Conservation (phyloP, 1,140 invertebrate genomes). For the Solenopsis invicta region DNA sequence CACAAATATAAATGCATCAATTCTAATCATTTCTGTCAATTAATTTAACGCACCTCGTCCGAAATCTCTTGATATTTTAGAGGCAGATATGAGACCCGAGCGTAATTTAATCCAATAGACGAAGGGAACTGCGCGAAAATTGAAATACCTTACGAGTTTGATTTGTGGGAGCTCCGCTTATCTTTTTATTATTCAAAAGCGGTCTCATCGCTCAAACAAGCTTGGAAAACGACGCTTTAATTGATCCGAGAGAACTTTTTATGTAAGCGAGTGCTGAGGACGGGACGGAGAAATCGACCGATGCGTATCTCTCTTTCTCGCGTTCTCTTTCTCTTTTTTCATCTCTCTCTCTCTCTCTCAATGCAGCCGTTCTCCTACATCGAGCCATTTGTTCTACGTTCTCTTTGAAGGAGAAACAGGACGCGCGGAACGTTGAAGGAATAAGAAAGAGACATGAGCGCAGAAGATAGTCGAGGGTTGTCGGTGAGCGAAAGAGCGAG, state of each 20-base stretch:
- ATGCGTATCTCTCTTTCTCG: background rate
- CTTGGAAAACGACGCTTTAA: slow-evolving; percentile 35
- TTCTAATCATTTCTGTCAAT: background rate
- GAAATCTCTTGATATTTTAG: background rate
- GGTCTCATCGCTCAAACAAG: slow-evolving; percentile 34
- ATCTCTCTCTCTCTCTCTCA: slow-evolving; percentile 15
- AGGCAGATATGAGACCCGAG: background rate
- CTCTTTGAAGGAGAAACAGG: slow-evolving; percentile 74
- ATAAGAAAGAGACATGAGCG: slow-evolving; percentile 64
- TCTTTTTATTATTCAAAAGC: slow-evolving; percentile 2
- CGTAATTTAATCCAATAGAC: background rate
- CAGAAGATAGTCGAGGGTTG: slow-evolving; percentile 68
- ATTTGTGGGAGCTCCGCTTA: background rate
- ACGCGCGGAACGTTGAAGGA: slow-evolving; percentile 61
- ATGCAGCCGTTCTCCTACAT: slow-evolving; percentile 8
- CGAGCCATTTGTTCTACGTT: slow-evolving; percentile 22
- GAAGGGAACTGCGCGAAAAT: background rate
- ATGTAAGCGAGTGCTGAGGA: slow-evolving; percentile 49
- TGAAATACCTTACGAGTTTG: background rate
- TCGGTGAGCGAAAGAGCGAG: slow-evolving; percentile 68
- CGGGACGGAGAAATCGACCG: slow-evolving; percentile 71
- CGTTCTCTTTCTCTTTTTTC: slow-evolving; percentile 19
- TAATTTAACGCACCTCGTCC: background rate
- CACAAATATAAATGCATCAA: background rate
- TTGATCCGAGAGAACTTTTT: slow-evolving; percentile 57